Conservation (phyloP, 2,113 vertebrate species). For the Anser cygnoides region DNA sequence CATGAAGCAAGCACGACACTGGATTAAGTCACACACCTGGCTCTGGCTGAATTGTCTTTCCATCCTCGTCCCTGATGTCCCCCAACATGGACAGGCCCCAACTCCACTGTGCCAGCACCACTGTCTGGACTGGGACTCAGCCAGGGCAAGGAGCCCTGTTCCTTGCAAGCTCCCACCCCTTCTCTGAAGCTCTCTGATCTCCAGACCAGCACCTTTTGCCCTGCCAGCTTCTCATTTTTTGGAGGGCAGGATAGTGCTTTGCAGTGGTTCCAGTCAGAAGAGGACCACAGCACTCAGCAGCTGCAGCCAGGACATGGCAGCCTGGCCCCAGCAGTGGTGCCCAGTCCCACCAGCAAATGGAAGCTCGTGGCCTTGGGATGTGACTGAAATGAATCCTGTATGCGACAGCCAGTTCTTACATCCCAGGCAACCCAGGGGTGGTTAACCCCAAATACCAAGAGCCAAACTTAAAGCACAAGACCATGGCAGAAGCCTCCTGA, state of each 20-base stretch:
- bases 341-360: neutral
- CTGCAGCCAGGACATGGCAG: neutral
- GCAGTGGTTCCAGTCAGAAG: neutral
- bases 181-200: neutral
- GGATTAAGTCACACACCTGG: neutral
- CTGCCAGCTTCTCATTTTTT: neutral
- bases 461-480: neutral
- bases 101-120: too few relatives aligned
- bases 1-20: accelerated
- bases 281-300: accelerated
- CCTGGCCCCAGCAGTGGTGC: neutral
- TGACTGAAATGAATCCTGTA: neutral
- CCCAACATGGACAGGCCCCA: neutral
- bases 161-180: neutral
- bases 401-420: neutral
- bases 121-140: neutral
- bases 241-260: accelerated
- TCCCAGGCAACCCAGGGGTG: neutral
- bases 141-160: neutral
- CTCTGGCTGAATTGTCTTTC: neutral
- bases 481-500: neutral
- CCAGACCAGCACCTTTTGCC: neutral
- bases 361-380: neutral
- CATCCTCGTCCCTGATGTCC: neutral
- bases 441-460: too few relatives aligned